These are phyloP conservation scores for Picathartes gymnocephalus DNA, from an alignment of 2,113 vertebrate genomes.

Conservation along the genomic window DNA sequence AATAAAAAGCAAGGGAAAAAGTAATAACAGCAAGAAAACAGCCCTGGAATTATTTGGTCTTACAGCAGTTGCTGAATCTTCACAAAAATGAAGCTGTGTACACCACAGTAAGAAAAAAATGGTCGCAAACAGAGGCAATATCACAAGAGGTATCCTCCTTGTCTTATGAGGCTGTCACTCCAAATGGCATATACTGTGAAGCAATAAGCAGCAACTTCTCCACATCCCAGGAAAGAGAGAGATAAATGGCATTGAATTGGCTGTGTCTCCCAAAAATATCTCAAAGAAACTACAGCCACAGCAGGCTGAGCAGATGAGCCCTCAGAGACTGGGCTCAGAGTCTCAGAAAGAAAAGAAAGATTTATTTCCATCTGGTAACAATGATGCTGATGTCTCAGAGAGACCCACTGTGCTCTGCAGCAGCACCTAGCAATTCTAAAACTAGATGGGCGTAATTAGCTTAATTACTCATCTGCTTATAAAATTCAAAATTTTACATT, in stretches of 20 bases:
- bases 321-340: not conserved
- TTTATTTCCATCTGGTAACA: slow-evolving; percentile 29
- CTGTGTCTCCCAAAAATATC: slow-evolving; percentile 11
- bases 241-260: slow-evolving; percentile 34
- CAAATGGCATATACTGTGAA: not conserved
- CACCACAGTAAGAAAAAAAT: not conserved
- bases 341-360: slow-evolving; percentile 19
- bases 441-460: not conserved
- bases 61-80: not conserved
- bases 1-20: accelerated
- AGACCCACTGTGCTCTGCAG: not conserved
- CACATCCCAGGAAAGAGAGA: not conserved
- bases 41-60: not conserved
- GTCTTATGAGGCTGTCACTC: not conserved
- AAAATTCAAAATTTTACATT: not conserved
- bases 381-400: not conserved
- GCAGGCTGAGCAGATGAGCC: slow-evolving; percentile 48
- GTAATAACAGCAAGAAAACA: no score
- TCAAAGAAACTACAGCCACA: not conserved
- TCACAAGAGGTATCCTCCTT: not conserved
- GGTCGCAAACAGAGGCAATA: not conserved
- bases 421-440: not conserved
- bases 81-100: not conserved
- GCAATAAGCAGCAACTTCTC: slow-evolving; percentile 5
- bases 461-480: not conserved